Evolutionary conservation across 2,888 invertebrate genomes (phyloP), one percentile per base, ranked within the genome.

Genomic region (Smittia aterrima): DNA sequence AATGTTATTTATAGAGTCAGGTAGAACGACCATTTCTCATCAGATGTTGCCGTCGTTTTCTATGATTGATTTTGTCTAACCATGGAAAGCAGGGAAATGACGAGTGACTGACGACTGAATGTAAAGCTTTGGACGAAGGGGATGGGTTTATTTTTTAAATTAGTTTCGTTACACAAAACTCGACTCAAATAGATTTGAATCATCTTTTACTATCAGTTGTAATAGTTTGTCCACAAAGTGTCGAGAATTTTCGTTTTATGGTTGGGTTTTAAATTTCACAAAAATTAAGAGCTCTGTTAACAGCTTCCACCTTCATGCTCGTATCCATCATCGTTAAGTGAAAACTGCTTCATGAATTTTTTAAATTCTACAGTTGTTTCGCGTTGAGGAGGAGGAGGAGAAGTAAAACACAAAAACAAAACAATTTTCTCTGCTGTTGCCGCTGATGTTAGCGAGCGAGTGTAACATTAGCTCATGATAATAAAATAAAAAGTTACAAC

Each of bases 1-100:
- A 40, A 16, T 7, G 40, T 67, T 67, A 67, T 67, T 67, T 67
- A 67, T 67, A 38, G 67, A 67, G 67, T 67, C 67, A 67, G 67
- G 67, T 41, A 67, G 22, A 27, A 67, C n/a, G 18, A 3, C 53
- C 53, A 53, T 70, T 53, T 25, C 18, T 53, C 70, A 58, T 58
- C 58, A 58, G 58, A 58, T 58, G 22, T 58, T 58, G 18, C 58
- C 58, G 22, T 58, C 20, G 58, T 13, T 6, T 47, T 47, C 38
- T n/a, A 58, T 58, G 58, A 58, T 58, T 58, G 58, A 58, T 58
- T 58, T 11, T 20, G 58, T 58, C 22, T 58, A 18, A 4, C 7
- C 22, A 58, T 58, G 22, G 18, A 3, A 58, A 18, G 18, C 18
- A 47, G 22, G 58, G 58, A 58, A 58, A 58, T 58, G 58, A 18